Conservation (phyloP, 2,888 invertebrate genomes). For the Archips crataeganus region DNA sequence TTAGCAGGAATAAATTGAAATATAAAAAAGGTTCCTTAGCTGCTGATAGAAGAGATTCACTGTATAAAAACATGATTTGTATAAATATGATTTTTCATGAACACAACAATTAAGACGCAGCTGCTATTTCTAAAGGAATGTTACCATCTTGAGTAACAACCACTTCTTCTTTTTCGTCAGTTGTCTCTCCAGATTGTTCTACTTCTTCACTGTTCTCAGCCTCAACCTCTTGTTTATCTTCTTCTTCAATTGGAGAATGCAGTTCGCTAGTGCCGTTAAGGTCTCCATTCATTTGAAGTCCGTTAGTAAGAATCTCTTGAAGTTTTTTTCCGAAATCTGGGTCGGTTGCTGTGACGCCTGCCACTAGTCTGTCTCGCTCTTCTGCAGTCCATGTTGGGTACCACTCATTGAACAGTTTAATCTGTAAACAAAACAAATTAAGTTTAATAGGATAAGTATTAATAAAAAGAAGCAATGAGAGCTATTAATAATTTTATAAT, state of each 20-base stretch:
- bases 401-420: conserved; percentile 94
- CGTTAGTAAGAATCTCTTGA: conserved; percentile 76
- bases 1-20: conserved; percentile 2
- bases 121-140: conserved; percentile 73
- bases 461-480: too few species aligned
- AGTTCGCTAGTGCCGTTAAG: conserved; percentile 67
- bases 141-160: conserved; percentile 60
- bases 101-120: conserved; percentile 67
- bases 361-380: conserved; percentile 89
- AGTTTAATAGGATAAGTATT: too few species aligned
- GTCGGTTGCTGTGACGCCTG: conserved; percentile 90
- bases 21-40: not conserved
- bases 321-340: conserved; percentile 90
- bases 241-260: conserved; percentile 57
- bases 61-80: conserved; percentile 1
- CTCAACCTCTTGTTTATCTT: conserved; percentile 48
- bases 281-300: conserved; percentile 72
- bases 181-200: conserved; percentile 46
- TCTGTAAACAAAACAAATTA: conserved; percentile 71
- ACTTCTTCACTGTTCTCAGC: conserved; percentile 45
- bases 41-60: conserved; percentile 17
- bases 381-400: conserved; percentile 91
- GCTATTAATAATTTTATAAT: not conserved
- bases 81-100: conserved; percentile 20
- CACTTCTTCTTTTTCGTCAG: conserved; percentile 45